Conservation (phyloP, 2,113 vertebrate genomes). For the Mus musculus region DNA sequence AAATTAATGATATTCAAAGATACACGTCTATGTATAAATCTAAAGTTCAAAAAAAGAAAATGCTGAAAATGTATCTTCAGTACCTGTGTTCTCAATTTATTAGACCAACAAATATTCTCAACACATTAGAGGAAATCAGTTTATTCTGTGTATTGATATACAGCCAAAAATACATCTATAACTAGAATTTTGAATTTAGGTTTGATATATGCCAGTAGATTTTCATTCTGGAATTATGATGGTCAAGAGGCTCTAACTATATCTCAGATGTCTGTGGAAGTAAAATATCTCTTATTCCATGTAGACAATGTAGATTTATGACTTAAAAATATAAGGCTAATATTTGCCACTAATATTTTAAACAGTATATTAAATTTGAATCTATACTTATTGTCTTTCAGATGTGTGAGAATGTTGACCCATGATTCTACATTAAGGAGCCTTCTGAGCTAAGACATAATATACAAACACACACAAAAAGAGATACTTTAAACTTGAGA, state of each 20-base stretch:
- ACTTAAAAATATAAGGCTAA: background rate
- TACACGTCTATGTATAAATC: background rate
- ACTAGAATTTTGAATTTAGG: background rate
- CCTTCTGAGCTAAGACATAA: background rate
- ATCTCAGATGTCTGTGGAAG: background rate
- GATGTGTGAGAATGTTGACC: background rate
- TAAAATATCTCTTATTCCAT: background rate
- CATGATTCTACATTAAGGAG: background rate
- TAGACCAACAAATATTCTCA: background rate
- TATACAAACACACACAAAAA: background rate
- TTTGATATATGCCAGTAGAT: background rate
- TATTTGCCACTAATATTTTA: no score
- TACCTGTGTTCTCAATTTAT: rapidly evolving
- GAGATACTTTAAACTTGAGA: background rate
- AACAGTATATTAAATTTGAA: background rate
- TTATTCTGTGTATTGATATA: background rate
- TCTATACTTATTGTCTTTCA: background rate
- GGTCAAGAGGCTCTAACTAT: background rate
- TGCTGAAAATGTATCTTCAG: background rate
- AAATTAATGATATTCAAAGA: background rate
- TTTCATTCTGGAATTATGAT: rapidly evolving
- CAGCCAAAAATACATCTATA: background rate
- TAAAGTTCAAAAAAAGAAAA: background rate
- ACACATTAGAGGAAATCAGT: background rate
- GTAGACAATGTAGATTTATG: background rate